Percentiles rank a stretch among this genome's conserved stretches.
phyloP scores from a whole-genome alignment of 2,888 invertebrate species.

The Lysandra coridon region DNA sequence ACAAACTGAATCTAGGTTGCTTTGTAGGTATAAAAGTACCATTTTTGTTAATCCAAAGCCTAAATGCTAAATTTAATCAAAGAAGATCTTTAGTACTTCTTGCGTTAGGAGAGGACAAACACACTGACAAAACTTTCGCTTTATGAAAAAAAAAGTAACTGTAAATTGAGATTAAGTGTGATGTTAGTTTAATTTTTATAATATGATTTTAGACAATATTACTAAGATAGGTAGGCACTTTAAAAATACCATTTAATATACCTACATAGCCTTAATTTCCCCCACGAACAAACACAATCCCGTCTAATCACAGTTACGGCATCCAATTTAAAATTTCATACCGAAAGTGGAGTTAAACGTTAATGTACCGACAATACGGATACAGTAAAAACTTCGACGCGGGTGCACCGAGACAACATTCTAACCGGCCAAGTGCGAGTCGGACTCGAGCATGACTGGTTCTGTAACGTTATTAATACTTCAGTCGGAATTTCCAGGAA shows the following conservation, averaged over 20 bases:
- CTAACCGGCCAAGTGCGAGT: slow-evolving; percentile 37
- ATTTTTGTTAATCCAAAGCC: too few species aligned
- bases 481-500: too few species aligned
- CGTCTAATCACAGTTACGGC: slow-evolving; percentile 63
- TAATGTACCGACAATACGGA: slow-evolving; percentile 75
- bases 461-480: too few species aligned
- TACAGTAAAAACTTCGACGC: slow-evolving; percentile 73
- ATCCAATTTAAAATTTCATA: slow-evolving; percentile 68
- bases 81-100: too few species aligned
- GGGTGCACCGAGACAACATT: slow-evolving; percentile 37
- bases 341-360: slow-evolving; percentile 68
- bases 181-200: too few species aligned
- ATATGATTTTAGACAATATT: background rate
- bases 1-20: too few species aligned
- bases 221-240: background rate
- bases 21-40: too few species aligned
- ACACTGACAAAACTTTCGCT: too few species aligned
- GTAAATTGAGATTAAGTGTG: too few species aligned
- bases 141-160: too few species aligned
- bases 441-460: background rate
- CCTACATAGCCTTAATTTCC: background rate
- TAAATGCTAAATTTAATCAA: too few species aligned
- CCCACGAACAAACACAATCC: slow-evolving; percentile 43
- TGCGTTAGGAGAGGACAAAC: too few species aligned
- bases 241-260: background rate